phyloP scores from a whole-genome alignment of 2,113 vertebrate species.

The Leuciscus idus region DNA sequence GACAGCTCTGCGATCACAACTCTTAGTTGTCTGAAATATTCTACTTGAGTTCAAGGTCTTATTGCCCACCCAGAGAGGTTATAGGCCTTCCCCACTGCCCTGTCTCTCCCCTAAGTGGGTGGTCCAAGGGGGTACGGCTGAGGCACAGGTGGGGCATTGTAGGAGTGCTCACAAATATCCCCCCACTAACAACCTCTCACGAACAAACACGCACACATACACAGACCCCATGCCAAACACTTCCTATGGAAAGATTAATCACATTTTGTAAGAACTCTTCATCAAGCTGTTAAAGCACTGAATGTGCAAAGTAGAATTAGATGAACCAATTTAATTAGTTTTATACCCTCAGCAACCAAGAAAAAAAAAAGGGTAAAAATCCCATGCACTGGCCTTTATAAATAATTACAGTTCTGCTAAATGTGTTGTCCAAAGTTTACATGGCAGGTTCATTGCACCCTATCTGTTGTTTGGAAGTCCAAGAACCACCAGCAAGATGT shows the following conservation, averaged over 20 bases:
- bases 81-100: slow-evolving; percentile 77
- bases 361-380: slow-evolving; percentile 70
- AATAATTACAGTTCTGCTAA: slow-evolving; percentile 99
- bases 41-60: slow-evolving; percentile 76
- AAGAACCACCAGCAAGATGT: slow-evolving; percentile 98
- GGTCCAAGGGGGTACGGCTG: slow-evolving; percentile 80
- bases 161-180: slow-evolving; percentile 80
- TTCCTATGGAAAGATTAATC: slow-evolving; percentile 70
- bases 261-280: slow-evolving; percentile 67
- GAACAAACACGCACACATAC: slow-evolving; percentile 38
- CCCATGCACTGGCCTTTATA: slow-evolving; percentile 94
- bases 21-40: slow-evolving; percentile 75
- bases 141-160: slow-evolving; percentile 84
- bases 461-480: slow-evolving; percentile 98
- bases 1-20: slow-evolving; percentile 47
- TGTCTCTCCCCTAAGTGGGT: slow-evolving; percentile 79
- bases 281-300: slow-evolving; percentile 64
- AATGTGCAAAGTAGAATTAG: slow-evolving; percentile 65
- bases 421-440: slow-evolving; percentile 99
- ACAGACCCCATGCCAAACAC: slow-evolving; percentile 59
- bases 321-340: slow-evolving; percentile 46
- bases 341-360: slow-evolving; percentile 34
- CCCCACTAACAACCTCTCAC: slow-evolving; percentile 58
- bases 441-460: slow-evolving; percentile 98
- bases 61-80: slow-evolving; percentile 85